A percentile compares a stretch with the other conserved stretches of the same genome.
Conservation (phyloP, 1,140 invertebrate species). For the Planococcus citri region DNA sequence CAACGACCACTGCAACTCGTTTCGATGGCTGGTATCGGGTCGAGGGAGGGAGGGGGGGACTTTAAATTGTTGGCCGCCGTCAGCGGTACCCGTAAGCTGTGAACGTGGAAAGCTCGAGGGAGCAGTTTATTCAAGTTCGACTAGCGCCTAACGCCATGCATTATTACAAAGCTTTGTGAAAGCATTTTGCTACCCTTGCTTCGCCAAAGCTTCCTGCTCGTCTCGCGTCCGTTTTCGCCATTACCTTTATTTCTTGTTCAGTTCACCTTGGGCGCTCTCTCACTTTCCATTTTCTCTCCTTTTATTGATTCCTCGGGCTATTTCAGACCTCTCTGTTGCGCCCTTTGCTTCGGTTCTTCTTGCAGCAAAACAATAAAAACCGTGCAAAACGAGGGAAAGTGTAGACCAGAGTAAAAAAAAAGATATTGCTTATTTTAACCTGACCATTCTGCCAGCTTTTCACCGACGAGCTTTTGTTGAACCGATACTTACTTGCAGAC, state of each 20-base stretch:
- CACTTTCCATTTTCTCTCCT: slow-evolving; percentile 13
- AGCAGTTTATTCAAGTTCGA: slow-evolving; percentile 2
- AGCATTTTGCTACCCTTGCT: not conserved
- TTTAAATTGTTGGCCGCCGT: no score
- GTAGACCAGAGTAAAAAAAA: not conserved
- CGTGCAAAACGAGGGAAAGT: not conserved
- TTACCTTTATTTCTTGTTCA: slow-evolving; percentile 1
- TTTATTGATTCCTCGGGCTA: not conserved
- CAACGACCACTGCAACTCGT: not conserved
- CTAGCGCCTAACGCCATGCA: not conserved
- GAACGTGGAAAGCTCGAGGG: not conserved
- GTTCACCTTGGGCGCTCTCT: not conserved
- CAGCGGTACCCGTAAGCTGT: not conserved
- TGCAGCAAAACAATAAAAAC: not conserved
- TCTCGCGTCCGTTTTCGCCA: not conserved
- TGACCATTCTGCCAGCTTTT: not conserved
- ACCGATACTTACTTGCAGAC: slow-evolving; percentile 1
- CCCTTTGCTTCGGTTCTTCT: slow-evolving; percentile 16
- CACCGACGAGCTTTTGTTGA: not conserved
- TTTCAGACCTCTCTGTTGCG: slow-evolving; percentile 21
- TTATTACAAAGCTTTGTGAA: not conserved
- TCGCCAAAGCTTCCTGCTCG: no score
- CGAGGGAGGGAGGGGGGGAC: no score
- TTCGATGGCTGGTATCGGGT: no score
- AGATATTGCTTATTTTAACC: slow-evolving; percentile 7